Percentiles rank a stretch among this genome's conserved stretches.
These are phyloP conservation scores for Melipona beecheii DNA, from an alignment of 2,888 invertebrate species.

Conservation along the genomic window DNA sequence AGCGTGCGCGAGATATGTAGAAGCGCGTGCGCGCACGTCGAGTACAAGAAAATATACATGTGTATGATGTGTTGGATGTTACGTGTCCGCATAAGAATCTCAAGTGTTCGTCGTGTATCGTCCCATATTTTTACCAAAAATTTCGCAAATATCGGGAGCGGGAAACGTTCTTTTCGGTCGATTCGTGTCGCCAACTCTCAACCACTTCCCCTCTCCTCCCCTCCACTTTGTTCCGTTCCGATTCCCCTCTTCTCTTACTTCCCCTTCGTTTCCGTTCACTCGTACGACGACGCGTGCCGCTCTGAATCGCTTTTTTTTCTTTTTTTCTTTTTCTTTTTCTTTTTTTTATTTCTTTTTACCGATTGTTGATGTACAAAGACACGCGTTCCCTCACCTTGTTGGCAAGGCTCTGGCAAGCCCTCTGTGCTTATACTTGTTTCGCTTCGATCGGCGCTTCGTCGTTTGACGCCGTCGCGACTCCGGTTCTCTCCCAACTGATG, in stretches of 20 bases:
- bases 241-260: no score
- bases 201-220: not conserved
- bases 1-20: not conserved
- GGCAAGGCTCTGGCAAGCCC: no score
- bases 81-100: conserved; percentile 78
- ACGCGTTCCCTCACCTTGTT: no score
- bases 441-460: not conserved
- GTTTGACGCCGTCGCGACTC: not conserved
- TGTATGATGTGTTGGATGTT: conserved; percentile 65
- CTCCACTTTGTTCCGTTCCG: no score
- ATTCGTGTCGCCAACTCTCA: conserved; percentile 21
- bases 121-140: conserved; percentile 64
- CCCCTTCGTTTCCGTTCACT: no score
- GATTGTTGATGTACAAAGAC: no score
- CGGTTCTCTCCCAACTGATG: no score
- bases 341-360: no score
- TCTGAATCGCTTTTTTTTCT: no score
- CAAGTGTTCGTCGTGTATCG: conserved; percentile 78
- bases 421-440: not conserved
- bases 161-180: conserved; percentile 52
- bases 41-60: conserved; percentile 46
- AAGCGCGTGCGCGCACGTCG: conserved; percentile 15
- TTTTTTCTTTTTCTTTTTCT: no score
- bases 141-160: conserved; percentile 48
- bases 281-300: no score